phyloP scores from a whole-genome alignment of 1,140 invertebrate genomes.

The Patella vulgata region DNA sequence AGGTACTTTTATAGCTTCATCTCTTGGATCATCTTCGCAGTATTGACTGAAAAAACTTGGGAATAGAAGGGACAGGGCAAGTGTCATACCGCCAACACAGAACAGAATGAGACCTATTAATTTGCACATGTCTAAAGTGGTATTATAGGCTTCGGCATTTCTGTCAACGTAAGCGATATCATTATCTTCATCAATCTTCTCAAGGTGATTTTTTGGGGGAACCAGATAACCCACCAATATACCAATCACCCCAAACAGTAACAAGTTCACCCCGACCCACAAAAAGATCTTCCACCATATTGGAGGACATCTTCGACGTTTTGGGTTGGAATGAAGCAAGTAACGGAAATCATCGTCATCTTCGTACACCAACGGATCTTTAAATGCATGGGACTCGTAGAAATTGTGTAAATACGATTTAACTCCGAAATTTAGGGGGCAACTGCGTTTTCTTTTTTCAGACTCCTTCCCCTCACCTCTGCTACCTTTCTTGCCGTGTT shows the following conservation, averaged over 20 bases:
- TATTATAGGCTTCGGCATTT: constrained; percentile 68
- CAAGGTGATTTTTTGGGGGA: constrained; percentile 67
- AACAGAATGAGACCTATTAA: constrained; percentile 69
- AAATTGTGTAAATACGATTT: constrained; percentile 70
- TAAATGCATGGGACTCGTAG: constrained; percentile 64
- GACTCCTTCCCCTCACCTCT: no score
- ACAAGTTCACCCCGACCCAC: constrained; percentile 67
- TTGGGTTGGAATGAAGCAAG: constrained; percentile 60
- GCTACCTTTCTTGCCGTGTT: no score
- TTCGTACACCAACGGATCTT: constrained; percentile 62
- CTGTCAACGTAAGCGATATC: constrained; percentile 68
- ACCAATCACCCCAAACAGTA: constrained; percentile 67
- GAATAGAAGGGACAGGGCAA: constrained; percentile 68
- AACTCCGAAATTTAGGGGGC: constrained; percentile 67
- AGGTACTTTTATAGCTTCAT: constrained; percentile 40
- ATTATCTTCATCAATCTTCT: constrained; percentile 58
- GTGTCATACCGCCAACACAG: constrained; percentile 69
- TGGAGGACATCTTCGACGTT: constrained; percentile 56
- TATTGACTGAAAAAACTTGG: constrained; percentile 67
- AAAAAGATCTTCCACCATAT: constrained; percentile 69
- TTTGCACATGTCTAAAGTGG: constrained; percentile 70
- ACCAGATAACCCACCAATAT: constrained; percentile 70
- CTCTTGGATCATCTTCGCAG: constrained; percentile 61
- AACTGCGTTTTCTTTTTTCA: constrained; percentile 41
- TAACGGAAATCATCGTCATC: constrained; percentile 65